Evolutionary conservation across 2,113 vertebrate species (phyloP).

Genomic region (Panurus biarmicus): DNA sequence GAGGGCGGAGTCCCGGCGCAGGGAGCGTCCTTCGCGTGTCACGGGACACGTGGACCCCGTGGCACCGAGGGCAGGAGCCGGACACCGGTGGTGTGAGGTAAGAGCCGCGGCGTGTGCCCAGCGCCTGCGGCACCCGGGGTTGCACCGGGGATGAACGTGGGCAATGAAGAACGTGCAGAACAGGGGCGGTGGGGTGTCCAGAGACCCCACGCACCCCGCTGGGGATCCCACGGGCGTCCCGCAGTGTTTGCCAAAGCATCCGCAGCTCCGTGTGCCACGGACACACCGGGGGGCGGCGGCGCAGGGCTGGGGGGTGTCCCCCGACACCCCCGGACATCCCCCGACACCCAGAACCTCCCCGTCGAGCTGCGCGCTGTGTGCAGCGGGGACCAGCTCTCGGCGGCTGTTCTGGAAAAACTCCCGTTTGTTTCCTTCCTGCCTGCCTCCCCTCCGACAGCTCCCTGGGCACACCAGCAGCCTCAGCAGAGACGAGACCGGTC

Average conservation of each 20-base stretch:
- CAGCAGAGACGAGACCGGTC: constrained; percentile 47
- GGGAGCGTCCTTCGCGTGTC: neutral
- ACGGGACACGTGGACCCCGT: neutral
- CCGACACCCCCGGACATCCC: neutral
- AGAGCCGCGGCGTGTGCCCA: neutral
- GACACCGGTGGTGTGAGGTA: neutral
- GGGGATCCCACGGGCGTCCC: neutral
- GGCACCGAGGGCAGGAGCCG: neutral
- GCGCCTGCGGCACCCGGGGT: neutral
- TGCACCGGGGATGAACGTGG: neutral
- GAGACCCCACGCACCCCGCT: neutral
- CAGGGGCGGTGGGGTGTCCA: neutral
- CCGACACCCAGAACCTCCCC: neutral
- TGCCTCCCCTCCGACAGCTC: constrained; percentile 21
- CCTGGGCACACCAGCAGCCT: constrained; percentile 40
- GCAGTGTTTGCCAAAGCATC: neutral
- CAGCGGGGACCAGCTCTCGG: constrained; percentile 7
- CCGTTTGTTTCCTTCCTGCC: constrained; percentile 50
- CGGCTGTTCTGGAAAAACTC: constrained; percentile 48
- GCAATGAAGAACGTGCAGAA: neutral
- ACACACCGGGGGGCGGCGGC: neutral
- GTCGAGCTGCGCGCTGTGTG: neutral
- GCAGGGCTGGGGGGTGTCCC: neutral
- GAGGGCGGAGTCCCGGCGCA: neutral
- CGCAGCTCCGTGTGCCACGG: neutral